These are phyloP conservation scores for Sus scrofa DNA, from an alignment of 2,113 vertebrate genomes.

Conservation along the genomic window T2T-Sscrofa CM000812.6:234106501-234107000, in stretches of 20 bases:
- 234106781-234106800: slow-evolving; percentile 17
- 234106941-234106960: slow-evolving; percentile 46
- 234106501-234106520: background rate
- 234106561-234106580: slow-evolving; percentile 39
- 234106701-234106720: slow-evolving; percentile 58
- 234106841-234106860: background rate
- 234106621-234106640: slow-evolving; percentile 30
- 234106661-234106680: slow-evolving; percentile 37
- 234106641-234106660: slow-evolving; percentile 40
- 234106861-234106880: background rate
- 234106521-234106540: background rate
- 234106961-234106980: slow-evolving; percentile 48
- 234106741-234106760: slow-evolving; percentile 63
- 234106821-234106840: slow-evolving; percentile 19
- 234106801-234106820: background rate
- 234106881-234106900: slow-evolving; percentile 30
- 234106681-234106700: slow-evolving; percentile 32
- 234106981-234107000: slow-evolving; percentile 36
- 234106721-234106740: slow-evolving; percentile 60
- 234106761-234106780: slow-evolving; percentile 34
- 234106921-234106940: background rate
- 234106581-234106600: slow-evolving; percentile 34
- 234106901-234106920: slow-evolving; percentile 38
- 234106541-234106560: background rate
- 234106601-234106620: slow-evolving; percentile 34